These are phyloP conservation scores for Sabatieria punctata DNA, from an alignment of 2,888 invertebrate species.

Conservation along the genomic window DNA sequence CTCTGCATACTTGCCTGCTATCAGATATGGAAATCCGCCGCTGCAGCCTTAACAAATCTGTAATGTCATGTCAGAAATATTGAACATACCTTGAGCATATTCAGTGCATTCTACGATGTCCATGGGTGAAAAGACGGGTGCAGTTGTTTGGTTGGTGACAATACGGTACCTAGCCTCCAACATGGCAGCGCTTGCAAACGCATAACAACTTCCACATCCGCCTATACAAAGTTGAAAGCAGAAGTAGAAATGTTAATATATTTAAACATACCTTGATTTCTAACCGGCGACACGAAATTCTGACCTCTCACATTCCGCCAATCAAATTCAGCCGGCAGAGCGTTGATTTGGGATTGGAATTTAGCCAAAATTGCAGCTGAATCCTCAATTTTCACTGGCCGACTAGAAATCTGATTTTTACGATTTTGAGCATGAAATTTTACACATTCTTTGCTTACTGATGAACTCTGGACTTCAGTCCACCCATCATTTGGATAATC, in stretches of 20 bases:
- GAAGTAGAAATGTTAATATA: background rate
- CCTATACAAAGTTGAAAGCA: conserved; percentile 17
- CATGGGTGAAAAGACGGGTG: conserved; percentile 35
- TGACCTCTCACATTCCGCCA: conserved; percentile 31
- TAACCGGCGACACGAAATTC: conserved; percentile 19
- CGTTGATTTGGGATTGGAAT: background rate
- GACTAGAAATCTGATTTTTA: too few species aligned
- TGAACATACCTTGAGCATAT: conserved; percentile 36
- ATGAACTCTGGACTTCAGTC: background rate
- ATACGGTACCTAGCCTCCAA: conserved; percentile 37
- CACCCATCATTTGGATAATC: background rate
- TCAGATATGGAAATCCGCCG: conserved; percentile 34
- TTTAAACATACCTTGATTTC: conserved; percentile 7
- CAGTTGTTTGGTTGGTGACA: conserved; percentile 33
- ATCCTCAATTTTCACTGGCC: too few species aligned
- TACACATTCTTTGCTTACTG: too few species aligned
- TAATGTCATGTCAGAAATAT: background rate
- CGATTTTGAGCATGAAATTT: too few species aligned
- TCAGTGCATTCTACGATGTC: conserved; percentile 38
- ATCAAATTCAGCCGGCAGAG: conserved; percentile 26
- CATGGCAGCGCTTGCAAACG: conserved; percentile 39
- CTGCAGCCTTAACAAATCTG: conserved; percentile 22
- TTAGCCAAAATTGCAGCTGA: too few species aligned
- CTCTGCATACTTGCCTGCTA: conserved; percentile 31
- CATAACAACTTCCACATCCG: conserved; percentile 39